These are phyloP conservation scores for Cherax destructor DNA, from an alignment of 1,140 invertebrate genomes.

Conservation along the genomic window DNA sequence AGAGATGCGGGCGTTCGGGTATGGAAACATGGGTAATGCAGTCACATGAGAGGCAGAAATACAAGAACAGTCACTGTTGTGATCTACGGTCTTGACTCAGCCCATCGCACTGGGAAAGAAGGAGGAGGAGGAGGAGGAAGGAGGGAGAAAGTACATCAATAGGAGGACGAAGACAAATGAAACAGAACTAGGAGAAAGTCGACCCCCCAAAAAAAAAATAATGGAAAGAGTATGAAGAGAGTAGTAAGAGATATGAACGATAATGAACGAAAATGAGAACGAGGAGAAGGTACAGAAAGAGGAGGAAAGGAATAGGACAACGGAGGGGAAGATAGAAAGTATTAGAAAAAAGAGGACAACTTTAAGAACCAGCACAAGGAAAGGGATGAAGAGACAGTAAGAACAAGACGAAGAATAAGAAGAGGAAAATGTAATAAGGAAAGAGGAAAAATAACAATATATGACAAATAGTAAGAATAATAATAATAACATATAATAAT, in stretches of 20 bases:
- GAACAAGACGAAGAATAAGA: not conserved
- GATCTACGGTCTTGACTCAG: no score
- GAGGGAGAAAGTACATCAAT: not conserved
- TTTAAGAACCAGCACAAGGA: no score
- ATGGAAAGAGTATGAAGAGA: not conserved
- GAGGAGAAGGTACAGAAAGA: not conserved
- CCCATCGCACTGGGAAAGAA: not conserved
- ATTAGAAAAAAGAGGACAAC: not conserved
- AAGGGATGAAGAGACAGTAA: not conserved
- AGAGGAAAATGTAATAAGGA: no score
- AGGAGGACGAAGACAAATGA: not conserved
- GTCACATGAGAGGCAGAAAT: not conserved
- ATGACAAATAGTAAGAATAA: no score
- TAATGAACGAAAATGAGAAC: not conserved
- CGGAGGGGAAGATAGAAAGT: not conserved
- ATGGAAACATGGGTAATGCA: not conserved
- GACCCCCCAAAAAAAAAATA: not conserved
- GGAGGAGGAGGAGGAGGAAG: not conserved
- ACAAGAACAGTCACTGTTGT: not conserved
- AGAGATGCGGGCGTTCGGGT: no score
- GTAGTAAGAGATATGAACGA: not conserved
- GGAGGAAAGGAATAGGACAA: not conserved
- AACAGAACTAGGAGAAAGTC: not conserved
- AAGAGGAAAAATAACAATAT: no score
- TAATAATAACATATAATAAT: no score